Evolutionary conservation across 1,140 invertebrate genomes (phyloP), one percentile per base, ranked within the genome.

Genomic region (Zophobas morio): DNA sequence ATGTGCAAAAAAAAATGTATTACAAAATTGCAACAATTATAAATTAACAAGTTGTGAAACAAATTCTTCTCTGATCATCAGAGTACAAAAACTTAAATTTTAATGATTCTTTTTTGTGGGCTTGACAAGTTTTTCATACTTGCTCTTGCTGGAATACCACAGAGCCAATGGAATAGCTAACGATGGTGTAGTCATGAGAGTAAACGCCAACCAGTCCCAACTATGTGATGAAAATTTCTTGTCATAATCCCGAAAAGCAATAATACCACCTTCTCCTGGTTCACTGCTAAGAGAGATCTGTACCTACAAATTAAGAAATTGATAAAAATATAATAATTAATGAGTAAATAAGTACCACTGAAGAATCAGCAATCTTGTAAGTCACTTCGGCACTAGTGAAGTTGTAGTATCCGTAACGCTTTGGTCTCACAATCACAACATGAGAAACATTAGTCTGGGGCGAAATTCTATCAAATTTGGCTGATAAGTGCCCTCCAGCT

Each of bases 201-300:
- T 96, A 88, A 99, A 99, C 37, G 96, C 95, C 57, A 93, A 89
- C 98, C 98, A 99, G 86, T 99, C 97, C 72, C 98, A 94, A 84
- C 97, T 93, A 89, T 99, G 98, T 40, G 97, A 97, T 71, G 97
- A 99, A 89, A 99, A 99, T 86, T 97, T 96, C 86, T 98, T 96
- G 86, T 99, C 96, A 86, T 97, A 99, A 87, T 99, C 98, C 84
- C 94, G 94, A 88, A 95, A 96, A 33, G 96, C 94, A 79, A 98
- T 95, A 86, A 99, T 98, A 57, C 94, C 94, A 78, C 97, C 97
- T 88, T 99, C 96, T 81, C 98, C 98, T 75, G 98, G 98, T 83
- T 98, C 96, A 84, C 96, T 99, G 84, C 96, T 98, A 81, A 95
- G 92, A 33, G 95, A 94, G 86, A 94, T 89, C 90, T 97, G 93